Evolutionary conservation across 1,140 invertebrate genomes (phyloP), one percentile per base, ranked within the genome.

Genomic region (Charaxes varanes): DNA sequence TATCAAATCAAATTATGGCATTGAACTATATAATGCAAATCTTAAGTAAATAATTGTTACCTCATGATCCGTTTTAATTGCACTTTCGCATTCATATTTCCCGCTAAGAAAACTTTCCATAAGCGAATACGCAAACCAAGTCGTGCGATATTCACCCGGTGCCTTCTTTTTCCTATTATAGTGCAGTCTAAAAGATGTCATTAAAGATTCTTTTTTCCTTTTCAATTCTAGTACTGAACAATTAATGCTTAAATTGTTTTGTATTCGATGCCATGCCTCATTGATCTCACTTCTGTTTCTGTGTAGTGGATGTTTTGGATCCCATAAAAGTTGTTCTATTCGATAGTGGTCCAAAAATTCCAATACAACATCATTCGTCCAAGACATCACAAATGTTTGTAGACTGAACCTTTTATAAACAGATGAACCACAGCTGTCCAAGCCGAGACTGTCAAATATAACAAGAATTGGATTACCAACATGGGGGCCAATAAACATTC

Each of bases 181-280:
- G 43, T 72, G 68, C 53, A 67, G 62, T 50, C 71, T 61, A 53
- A 73, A 79, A 3, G 64, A 62, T 15, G 69, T 70, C 71, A 79
- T 76, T 31, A 79, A 50, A 1, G 71, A 79, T 45, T 79, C 74
- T 22, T 76, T 79, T 55, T 79, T 79, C 53, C 59, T 73, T 46
- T 79, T 79, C 14, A 79, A 41, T 42, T 76, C 71, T 36, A 30
- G 44, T 11, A 79, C 43, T 14, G 64, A 55, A 37, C 51, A 73
- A 46, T 67, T 58, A 36, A 79, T 62, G 26, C 64, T 60, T 22
- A 79, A 49, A 42, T 46, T 61, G 17, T 55, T 35, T 52, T 69
- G 64, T 44, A 79, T 73, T 50, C 71, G 57, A 31, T 51, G 33
- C 67, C 67, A 60, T 18, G 56, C 56, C 24, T 55, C 41, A 28